phyloP scores from a whole-genome alignment of 2,888 invertebrate species.

The Macrosoma leucophasiata region DNA sequence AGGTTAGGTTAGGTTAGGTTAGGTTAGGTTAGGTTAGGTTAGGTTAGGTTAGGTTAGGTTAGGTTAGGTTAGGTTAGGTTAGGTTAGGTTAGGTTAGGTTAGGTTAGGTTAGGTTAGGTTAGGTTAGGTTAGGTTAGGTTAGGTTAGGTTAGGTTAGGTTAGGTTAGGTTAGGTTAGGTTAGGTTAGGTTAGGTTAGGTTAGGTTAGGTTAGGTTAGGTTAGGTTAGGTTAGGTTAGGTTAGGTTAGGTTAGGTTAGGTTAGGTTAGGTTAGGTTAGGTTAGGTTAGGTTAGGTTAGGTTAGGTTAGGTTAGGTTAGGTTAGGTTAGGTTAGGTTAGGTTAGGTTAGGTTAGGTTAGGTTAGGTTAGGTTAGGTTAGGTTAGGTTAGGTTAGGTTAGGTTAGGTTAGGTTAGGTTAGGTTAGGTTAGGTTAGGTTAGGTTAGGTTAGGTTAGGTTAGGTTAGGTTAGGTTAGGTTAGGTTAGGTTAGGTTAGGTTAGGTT shows the following conservation, averaged over 20 bases:
- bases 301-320: constrained; percentile 15
- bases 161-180: constrained; percentile 20
- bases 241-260: constrained; percentile 10
- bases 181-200: constrained; percentile 21
- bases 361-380: constrained; percentile 19
- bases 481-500: constrained; percentile 23
- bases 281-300: constrained; percentile 16
- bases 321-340: constrained; percentile 19
- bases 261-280: constrained; percentile 11
- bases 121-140: constrained; percentile 17
- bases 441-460: not conserved
- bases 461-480: constrained; percentile 20
- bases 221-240: constrained; percentile 11
- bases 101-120: constrained; percentile 8
- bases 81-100: constrained; percentile 14
- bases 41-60: constrained; percentile 19
- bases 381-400: constrained; percentile 21
- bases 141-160: constrained; percentile 17
- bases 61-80: constrained; percentile 19
- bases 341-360: constrained; percentile 21
- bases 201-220: constrained; percentile 17
- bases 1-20: constrained; percentile 18
- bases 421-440: constrained; percentile 17
- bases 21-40: constrained; percentile 20
- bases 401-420: constrained; percentile 20